phyloP scores from a whole-genome alignment of 2,113 vertebrate genomes.

The Carettochelys insculpta region DNA sequence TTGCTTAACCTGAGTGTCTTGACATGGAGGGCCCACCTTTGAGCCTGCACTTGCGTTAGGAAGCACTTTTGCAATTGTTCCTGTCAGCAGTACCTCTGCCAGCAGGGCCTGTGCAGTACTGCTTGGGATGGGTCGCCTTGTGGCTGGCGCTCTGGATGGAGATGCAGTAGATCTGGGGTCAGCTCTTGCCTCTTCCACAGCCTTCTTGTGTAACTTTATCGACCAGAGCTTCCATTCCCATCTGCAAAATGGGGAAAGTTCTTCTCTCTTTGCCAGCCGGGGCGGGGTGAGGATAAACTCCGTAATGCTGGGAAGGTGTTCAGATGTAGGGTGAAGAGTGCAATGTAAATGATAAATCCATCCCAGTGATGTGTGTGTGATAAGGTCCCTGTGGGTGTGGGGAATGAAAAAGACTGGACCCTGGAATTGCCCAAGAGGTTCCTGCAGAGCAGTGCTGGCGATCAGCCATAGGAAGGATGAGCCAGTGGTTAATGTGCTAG shows the following conservation, averaged over 20 bases:
- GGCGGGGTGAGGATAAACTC: background rate
- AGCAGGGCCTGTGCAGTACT: background rate
- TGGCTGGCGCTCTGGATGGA: background rate
- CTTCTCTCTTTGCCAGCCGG: no score
- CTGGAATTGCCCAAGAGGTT: background rate
- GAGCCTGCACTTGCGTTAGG: no score
- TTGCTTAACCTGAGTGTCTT: background rate
- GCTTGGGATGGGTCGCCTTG: background rate
- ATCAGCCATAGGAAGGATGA: no score
- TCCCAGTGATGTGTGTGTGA: background rate
- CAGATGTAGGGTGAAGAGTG: background rate
- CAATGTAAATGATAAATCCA: background rate
- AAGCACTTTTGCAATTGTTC: background rate
- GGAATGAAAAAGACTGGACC: background rate
- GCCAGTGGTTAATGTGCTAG: no score
- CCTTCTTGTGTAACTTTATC: background rate
- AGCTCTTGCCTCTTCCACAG: background rate
- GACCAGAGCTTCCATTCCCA: background rate
- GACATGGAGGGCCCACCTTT: background rate
- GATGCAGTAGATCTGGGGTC: background rate
- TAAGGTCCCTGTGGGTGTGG: background rate
- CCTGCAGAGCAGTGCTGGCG: background rate
- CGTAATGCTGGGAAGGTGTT: background rate
- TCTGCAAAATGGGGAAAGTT: background rate
- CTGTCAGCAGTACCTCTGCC: background rate